Evolutionary conservation across 30 jellyfish, hydroid and myxozoan species (phyloP).

Genomic region (Pseudorhiza aurosa): DNA sequence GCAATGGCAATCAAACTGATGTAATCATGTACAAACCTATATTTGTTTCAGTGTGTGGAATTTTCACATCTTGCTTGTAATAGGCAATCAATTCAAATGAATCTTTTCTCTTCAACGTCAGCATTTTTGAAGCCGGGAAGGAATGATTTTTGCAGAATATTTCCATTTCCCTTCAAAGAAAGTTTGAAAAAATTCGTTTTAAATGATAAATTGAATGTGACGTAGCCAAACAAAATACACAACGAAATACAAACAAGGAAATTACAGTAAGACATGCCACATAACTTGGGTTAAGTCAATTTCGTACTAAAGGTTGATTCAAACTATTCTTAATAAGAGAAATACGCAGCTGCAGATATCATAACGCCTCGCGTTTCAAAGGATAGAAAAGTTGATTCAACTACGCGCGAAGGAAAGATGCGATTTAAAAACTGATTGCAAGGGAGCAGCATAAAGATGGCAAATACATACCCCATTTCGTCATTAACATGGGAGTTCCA

Average conservation of each 20-base stretch:
- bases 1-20: neutral
- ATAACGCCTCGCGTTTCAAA: too few relatives aligned
- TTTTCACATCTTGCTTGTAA: conserved; percentile 58
- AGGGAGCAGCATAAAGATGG: neutral
- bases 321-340: too few relatives aligned
- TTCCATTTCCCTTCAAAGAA: conserved; percentile 80
- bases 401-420: neutral
- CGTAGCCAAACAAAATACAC: too few relatives aligned
- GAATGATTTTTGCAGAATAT: conserved; percentile 68
- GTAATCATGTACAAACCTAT: conserved; percentile 62
- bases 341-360: too few relatives aligned
- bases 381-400: too few relatives aligned
- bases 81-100: conserved; percentile 88
- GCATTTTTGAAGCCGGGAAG: conserved; percentile 91
- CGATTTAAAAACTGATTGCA: neutral
- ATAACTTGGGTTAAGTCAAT: neutral
- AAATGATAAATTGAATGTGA: too few relatives aligned
- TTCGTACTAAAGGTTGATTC: too few relatives aligned
- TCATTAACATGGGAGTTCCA: conserved; percentile 73
- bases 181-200: too few relatives aligned
- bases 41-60: conserved; percentile 70
- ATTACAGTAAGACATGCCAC: neutral
- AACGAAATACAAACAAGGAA: neutral
- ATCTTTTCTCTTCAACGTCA: conserved; percentile 83
- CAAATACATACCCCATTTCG: conserved; percentile 64